These are phyloP conservation scores for Corvus moneduloides DNA, from an alignment of 2,113 vertebrate species.

Conservation along the genomic window DNA sequence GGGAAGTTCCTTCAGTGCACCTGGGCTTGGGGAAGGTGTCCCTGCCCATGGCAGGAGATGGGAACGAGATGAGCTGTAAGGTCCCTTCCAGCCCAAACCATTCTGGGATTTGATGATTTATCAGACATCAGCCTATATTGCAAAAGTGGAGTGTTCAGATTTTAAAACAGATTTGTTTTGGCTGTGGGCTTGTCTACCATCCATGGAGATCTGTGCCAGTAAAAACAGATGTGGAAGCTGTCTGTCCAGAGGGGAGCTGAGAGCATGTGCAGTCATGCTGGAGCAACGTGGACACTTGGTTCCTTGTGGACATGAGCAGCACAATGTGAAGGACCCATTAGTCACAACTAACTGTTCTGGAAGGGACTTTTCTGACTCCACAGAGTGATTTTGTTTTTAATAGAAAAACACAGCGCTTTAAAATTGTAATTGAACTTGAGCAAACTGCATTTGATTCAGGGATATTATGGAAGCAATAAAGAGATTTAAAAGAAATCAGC, in stretches of 20 bases:
- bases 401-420: not conserved
- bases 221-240: not conserved
- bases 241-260: not conserved
- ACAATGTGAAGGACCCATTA: not conserved
- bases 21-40: not conserved
- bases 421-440: not conserved
- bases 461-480: conserved; percentile 13
- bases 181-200: not conserved
- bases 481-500: not conserved
- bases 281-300: not conserved
- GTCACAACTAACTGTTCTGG: not conserved
- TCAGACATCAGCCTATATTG: not conserved
- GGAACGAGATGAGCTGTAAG: not conserved
- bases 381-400: not conserved
- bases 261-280: not conserved
- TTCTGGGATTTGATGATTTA: not conserved
- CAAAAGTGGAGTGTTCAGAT: not conserved
- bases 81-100: not conserved
- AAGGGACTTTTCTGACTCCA: not conserved
- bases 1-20: not conserved
- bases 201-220: not conserved
- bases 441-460: not conserved
- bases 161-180: not conserved
- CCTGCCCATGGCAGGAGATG: not conserved
- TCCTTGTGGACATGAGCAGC: not conserved